A percentile compares a stretch with the other conserved stretches of the same genome.
These are phyloP conservation scores for Tamandua tetradactyla DNA, from an alignment of 2,797 vertebrate genomes.

Conservation along the genomic window DNA sequence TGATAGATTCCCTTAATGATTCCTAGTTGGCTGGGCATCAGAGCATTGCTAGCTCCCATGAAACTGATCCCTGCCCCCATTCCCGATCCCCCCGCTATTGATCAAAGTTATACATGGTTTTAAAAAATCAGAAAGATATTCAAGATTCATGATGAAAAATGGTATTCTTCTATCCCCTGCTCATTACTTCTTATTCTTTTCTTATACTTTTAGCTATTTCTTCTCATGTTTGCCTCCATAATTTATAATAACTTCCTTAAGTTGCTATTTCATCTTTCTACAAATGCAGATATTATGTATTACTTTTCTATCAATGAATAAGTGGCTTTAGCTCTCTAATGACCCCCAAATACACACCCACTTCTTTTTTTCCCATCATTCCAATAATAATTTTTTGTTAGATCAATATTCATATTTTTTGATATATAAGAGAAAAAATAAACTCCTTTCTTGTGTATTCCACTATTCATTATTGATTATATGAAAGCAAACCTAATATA, in stretches of 20 bases:
- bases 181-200: not conserved
- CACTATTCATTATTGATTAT: not conserved
- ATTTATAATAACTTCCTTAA: not conserved
- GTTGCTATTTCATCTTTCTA: not conserved
- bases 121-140: not conserved
- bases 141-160: not conserved
- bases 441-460: not conserved
- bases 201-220: not conserved
- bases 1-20: not conserved
- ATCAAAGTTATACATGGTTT: not conserved
- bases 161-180: not conserved
- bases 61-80: not conserved
- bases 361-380: not conserved
- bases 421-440: not conserved
- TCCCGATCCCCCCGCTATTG: not conserved
- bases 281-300: not conserved
- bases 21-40: not conserved
- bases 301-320: slow-evolving; percentile 8
- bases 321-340: not conserved
- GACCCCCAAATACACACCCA: not conserved
- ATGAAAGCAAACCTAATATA: not conserved
- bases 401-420: not conserved
- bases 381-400: slow-evolving; percentile 16
- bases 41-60: not conserved
- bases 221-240: not conserved